These are phyloP conservation scores for Notolabrus celidotus DNA, from an alignment of 2,797 vertebrate genomes.

Conservation along the genomic window DNA sequence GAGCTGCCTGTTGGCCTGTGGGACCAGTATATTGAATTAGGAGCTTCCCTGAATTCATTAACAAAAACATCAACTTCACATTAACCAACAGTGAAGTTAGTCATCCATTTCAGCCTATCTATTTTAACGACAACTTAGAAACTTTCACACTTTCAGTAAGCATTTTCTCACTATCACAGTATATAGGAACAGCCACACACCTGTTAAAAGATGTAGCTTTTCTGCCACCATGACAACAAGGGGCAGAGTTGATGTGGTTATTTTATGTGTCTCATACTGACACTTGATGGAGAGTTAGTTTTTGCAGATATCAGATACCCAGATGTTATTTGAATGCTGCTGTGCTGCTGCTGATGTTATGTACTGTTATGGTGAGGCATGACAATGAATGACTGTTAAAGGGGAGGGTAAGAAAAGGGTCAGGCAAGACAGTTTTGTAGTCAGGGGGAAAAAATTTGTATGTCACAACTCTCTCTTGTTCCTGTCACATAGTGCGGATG, in stretches of 20 bases:
- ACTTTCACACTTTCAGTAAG: not conserved
- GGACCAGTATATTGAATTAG: too few relatives aligned
- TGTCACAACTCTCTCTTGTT: slow-evolving; percentile 2
- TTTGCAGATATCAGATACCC: not conserved
- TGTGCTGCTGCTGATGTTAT: not conserved
- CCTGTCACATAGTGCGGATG: slow-evolving; percentile 16
- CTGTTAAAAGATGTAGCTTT: not conserved
- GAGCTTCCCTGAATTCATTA: too few relatives aligned
- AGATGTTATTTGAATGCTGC: not conserved
- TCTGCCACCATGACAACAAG: not conserved
- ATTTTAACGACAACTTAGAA: too few relatives aligned
- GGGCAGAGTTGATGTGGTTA: slow-evolving; percentile 4
- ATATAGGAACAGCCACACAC: not conserved
- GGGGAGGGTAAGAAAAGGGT: not conserved
- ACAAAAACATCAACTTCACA: too few relatives aligned
- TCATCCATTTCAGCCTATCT: too few relatives aligned
- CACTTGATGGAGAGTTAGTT: not conserved
- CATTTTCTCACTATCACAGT: not conserved
- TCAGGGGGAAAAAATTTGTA: not conserved
- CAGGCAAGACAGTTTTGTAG: not conserved
- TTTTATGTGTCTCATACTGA: slow-evolving; percentile 8
- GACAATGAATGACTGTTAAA: not conserved
- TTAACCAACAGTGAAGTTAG: too few relatives aligned
- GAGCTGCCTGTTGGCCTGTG: too few relatives aligned
- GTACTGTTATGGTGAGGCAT: not conserved